phyloP scores from a whole-genome alignment of 2,113 vertebrate genomes.

The Silurus asotus region DNA sequence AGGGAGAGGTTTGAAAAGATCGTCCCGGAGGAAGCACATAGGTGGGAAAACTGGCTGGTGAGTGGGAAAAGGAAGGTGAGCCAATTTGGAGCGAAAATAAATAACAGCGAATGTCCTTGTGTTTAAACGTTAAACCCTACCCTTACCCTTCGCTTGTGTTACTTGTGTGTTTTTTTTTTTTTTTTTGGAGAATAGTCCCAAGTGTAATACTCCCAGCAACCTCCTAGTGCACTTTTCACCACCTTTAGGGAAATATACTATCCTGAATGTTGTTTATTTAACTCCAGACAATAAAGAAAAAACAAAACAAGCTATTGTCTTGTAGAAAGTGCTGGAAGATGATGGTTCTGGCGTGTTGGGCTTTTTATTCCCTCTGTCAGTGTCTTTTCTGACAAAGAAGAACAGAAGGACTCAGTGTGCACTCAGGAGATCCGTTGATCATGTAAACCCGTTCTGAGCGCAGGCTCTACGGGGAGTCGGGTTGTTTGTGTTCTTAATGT shows the following conservation, averaged over 20 bases:
- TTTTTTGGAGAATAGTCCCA: background rate
- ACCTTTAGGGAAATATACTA: background rate
- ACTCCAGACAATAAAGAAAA: background rate
- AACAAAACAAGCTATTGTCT: background rate
- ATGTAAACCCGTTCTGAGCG: background rate
- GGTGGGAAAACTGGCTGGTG: background rate
- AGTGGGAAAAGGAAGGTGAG: background rate
- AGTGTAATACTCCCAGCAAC: background rate
- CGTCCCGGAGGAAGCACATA: background rate
- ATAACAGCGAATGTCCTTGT: background rate
- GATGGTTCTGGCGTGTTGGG: slow-evolving; percentile 25
- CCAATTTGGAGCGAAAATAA: background rate
- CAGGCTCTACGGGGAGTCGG: slow-evolving; percentile 15
- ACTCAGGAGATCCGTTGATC: slow-evolving; percentile 8
- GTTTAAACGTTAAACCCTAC: background rate
- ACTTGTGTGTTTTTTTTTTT: background rate
- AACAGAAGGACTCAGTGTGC: slow-evolving; percentile 14
- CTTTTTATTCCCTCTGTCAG: background rate
- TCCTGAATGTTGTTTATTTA: background rate
- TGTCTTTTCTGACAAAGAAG: background rate
- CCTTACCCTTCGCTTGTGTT: background rate
- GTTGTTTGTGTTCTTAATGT: slow-evolving; percentile 32
- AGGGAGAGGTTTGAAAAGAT: background rate
- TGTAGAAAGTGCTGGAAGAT: slow-evolving; percentile 4
- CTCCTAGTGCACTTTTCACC: slow-evolving; percentile 8